These are phyloP conservation scores for Anorthoa munda DNA, from an alignment of 2,888 invertebrate species.

Conservation along the genomic window DNA sequence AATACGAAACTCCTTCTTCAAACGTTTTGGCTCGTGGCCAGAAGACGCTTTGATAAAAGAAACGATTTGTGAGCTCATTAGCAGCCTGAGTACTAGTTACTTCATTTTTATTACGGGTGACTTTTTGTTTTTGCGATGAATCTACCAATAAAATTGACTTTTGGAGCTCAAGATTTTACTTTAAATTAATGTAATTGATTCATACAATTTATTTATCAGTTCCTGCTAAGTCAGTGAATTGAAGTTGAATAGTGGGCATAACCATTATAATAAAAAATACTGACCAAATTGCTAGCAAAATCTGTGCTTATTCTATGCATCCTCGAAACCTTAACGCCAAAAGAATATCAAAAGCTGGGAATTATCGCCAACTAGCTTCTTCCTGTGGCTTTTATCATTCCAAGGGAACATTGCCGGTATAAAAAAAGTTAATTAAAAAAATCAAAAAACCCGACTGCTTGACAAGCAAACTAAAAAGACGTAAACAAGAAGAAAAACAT, in stretches of 20 bases:
- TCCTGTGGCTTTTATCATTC: too few species aligned
- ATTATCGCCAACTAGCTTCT: too few species aligned
- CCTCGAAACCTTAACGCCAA: not conserved
- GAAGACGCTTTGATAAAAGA: constrained; percentile 50
- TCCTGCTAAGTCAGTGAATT: not conserved
- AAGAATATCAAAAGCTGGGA: not conserved
- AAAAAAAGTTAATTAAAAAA: too few species aligned
- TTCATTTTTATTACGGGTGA: constrained; percentile 32
- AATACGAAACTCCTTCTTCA: constrained; percentile 44
- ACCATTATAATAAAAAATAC: not conserved
- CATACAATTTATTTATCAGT: not conserved
- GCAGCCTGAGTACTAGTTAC: constrained; percentile 34
- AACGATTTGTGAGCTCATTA: constrained; percentile 53
- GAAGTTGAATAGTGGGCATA: not conserved
- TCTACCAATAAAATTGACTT: constrained; percentile 18
- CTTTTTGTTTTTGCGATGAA: constrained; percentile 27
- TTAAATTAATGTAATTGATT: not conserved
- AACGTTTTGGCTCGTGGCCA: constrained; percentile 55
- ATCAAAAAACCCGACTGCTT: too few species aligned
- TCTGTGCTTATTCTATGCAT: too few species aligned
- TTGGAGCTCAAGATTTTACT: not conserved
- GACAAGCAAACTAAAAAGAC: too few species aligned
- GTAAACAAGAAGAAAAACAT: too few species aligned
- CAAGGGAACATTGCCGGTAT: too few species aligned
- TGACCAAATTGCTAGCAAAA: too few species aligned